Base-by-base conservation (phyloP, 2,888 invertebrate genomes). In the Zygaena filipendulae region DNA sequence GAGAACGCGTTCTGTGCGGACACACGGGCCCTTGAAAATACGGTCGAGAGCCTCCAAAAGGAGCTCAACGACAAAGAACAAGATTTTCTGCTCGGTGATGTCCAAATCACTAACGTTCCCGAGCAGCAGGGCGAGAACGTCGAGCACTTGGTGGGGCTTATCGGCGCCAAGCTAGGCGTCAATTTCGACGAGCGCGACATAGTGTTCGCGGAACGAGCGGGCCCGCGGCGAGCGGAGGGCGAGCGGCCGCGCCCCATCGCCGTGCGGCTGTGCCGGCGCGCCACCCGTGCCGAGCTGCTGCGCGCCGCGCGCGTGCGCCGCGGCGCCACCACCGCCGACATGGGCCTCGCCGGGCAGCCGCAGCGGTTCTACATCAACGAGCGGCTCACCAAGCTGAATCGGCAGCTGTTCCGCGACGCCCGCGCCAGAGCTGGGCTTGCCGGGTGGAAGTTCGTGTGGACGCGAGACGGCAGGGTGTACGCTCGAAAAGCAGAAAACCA, bases 291-390 rank as follows among this genome's bases (percentile, higher is more conserved):
- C 23, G 23, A n/a, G n/a, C n/a, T n/a, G n/a, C n/a, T 28, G 12
- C 22, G 18, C 11, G 23, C 28, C 9, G 21, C 23, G 10, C 23
- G 20, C 4, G 23, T 30, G 7, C 30, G 30, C 12, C 16, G 28
- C 2, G 24, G 29, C n/a, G 14, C 22, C 9, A 12, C 14, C 8
- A 23, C 18, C 4, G 16, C 28, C 2, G 28, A 28, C 12, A 28
- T 28, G 21, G 14, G 22, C 11, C 11, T 29, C 3, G 4, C 28
- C 2, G 27, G 27, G 2, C 7, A 27, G 1, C 19, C 29, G 1
- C 21, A 22, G 2, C 21, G 23, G n/a, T 19, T 40, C 4, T 35
- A 35, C 23, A n/a, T 36, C 4, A 40, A 35, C 19, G 39, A 38
- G 19, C 34, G 39, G 20, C 28, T 39, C 2, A 36, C 39, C 2